Conservation (phyloP, 2,797 vertebrate genomes). For the Micromesistius poutassou region DNA sequence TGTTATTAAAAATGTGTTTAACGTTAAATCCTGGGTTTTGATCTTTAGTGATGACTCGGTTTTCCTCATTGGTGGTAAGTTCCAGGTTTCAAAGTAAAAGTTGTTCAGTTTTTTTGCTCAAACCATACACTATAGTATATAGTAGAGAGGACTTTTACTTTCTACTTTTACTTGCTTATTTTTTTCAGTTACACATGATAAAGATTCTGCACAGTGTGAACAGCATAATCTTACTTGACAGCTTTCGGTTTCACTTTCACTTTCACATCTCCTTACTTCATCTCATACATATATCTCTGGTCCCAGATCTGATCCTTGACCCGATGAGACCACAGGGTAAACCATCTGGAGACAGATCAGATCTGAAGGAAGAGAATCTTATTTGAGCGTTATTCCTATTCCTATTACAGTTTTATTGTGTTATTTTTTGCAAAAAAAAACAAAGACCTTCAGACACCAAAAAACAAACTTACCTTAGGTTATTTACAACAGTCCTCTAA, state of each 20-base stretch:
- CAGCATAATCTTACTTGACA: neutral
- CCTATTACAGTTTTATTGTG: neutral
- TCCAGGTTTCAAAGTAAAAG: neutral
- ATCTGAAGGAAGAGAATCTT: neutral
- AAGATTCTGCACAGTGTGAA: neutral
- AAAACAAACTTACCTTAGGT: too few species aligned
- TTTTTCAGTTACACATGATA: too few species aligned
- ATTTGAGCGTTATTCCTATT: neutral
- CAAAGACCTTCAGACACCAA: too few species aligned
- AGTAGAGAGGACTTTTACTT: neutral
- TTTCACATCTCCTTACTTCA: neutral
- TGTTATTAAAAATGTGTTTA: slow-evolving; percentile 23
- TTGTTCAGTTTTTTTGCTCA: too few species aligned
- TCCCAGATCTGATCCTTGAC: neutral
- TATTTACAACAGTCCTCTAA: neutral
- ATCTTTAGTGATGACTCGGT: neutral
- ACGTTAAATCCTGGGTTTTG: neutral
- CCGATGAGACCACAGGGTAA: neutral
- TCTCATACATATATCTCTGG: neutral
- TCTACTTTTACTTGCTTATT: neutral
- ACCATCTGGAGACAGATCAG: neutral
- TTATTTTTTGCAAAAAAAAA: neutral
- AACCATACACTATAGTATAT: neutral
- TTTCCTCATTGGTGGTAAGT: neutral
- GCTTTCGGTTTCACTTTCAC: neutral